Evolutionary conservation across 2,888 invertebrate species (phyloP).

Genomic region (Leptothorax acervorum): DNA sequence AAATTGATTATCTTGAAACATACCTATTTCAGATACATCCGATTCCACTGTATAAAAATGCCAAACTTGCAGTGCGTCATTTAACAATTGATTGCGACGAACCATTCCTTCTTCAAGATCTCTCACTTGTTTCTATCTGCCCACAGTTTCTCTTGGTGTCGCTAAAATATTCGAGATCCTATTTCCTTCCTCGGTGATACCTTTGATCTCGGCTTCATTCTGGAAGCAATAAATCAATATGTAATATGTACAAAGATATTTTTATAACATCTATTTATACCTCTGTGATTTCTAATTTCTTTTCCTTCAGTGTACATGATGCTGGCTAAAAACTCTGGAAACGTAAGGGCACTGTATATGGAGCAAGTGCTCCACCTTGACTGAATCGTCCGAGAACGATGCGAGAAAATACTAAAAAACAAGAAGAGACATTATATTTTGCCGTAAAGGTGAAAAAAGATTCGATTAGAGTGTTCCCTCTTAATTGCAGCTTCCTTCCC

Average conservation of each 20-base stretch:
- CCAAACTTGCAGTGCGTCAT: slow-evolving; percentile 80
- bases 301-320: slow-evolving; percentile 83
- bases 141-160: slow-evolving; percentile 85
- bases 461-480: no score
- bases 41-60: slow-evolving; percentile 72
- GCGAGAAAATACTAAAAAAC: no score
- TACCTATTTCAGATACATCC: slow-evolving; percentile 77
- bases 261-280: slow-evolving; percentile 64
- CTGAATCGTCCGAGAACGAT: no score
- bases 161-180: slow-evolving; percentile 83
- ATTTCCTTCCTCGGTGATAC: slow-evolving; percentile 81
- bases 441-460: no score
- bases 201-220: slow-evolving; percentile 77
- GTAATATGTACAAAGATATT: background rate
- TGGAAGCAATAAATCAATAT: slow-evolving; percentile 60
- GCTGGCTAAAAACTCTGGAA: no score
- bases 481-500: no score
- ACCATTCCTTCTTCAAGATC: slow-evolving; percentile 83
- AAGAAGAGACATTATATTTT: no score
- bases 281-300: slow-evolving; percentile 81
- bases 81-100: slow-evolving; percentile 83
- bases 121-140: slow-evolving; percentile 86
- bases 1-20: slow-evolving; percentile 36
- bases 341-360: no score
- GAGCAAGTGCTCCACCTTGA: no score